Base-by-base conservation (phyloP, 2,797 vertebrate species). In the Lagodon rhomboides region DNA sequence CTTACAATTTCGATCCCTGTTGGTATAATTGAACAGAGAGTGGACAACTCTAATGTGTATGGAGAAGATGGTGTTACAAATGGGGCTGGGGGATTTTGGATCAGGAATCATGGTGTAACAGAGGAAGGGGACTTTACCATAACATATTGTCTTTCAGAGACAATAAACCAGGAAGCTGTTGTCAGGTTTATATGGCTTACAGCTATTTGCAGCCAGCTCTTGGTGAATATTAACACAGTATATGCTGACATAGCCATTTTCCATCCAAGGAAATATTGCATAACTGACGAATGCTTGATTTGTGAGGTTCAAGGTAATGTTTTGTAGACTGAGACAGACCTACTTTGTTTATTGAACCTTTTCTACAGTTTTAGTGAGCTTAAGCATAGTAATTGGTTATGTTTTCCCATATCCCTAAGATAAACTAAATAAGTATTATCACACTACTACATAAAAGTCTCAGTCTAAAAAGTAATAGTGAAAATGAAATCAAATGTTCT, bases 191-290 rank as follows among this genome's bases (percentile, higher is more conserved):
- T 12, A 30, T 64, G 8, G 0, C 25, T 38, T 49, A 25, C 23
- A 65, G 38, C 18, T 23, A 22, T 50, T 60, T 0, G 43, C 18
- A 27, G n/a, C 54, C 13, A 51, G 6, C 23, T 56, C 2, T 56
- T 16, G 16, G 61, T 12, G 46, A 38, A 75, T 55, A 65, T 51
- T 62, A 60, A 30, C 43, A 27, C 3, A 41, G 34, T 15, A 64
- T 59, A 49, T 77, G 44, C 49, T 68, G 63, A 70, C 49, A 61
- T 70, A 74, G 55, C 17, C 13, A 8, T 53, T 70, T 59, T 44
- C 61, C 16, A 4, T 22, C 16, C 23, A 43, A n/a, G 16, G 25
- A 25, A 41, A 55, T 50, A 25, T 27, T 22, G 25, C 47, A 16
- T 22, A 43, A 34, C 17, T 18, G 22, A 3, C 27, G 22, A 46